Percentiles rank a stretch among this genome's conserved stretches.
These are phyloP conservation scores for Sisyra nigra DNA, from an alignment of 2,888 invertebrate species.

Conservation along the genomic window DNA sequence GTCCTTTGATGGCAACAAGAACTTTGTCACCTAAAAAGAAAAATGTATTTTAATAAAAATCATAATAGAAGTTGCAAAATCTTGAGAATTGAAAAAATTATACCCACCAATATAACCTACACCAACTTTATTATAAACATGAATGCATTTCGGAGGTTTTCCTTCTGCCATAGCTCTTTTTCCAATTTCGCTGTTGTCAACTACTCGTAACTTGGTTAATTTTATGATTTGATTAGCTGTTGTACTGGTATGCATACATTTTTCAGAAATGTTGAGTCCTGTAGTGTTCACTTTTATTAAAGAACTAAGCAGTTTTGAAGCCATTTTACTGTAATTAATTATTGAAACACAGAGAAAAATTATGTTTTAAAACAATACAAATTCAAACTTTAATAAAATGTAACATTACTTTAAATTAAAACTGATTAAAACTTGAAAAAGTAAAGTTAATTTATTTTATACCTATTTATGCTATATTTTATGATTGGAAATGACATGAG, in stretches of 20 bases:
- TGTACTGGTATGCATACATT: conserved; percentile 39
- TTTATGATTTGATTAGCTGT: conserved; percentile 49
- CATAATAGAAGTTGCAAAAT: neutral
- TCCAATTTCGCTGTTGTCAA: conserved; percentile 94
- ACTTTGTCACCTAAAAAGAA: conserved; percentile 58
- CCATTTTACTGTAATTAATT: neutral
- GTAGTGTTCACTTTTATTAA: neutral
- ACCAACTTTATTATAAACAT: conserved; percentile 73
- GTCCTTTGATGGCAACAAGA: conserved; percentile 83
- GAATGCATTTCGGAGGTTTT: conserved; percentile 83
- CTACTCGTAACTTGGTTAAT: conserved; percentile 69
- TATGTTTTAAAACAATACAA: too few species aligned
- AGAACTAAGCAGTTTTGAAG: neutral
- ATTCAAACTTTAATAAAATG: neutral
- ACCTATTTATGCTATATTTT: too few species aligned
- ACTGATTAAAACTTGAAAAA: too few species aligned
- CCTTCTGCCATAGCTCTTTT: conserved; percentile 90
- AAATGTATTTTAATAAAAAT: neutral
- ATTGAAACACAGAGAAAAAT: too few species aligned
- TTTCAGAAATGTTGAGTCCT: conserved; percentile 4
- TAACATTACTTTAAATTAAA: neutral
- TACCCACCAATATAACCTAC: conserved; percentile 41
- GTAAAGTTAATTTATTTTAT: too few species aligned
- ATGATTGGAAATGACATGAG: too few species aligned
- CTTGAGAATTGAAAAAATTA: conserved; percentile 5